Base-by-base conservation (phyloP, 2,113 vertebrate species). In the Eolophus roseicapilla region DNA sequence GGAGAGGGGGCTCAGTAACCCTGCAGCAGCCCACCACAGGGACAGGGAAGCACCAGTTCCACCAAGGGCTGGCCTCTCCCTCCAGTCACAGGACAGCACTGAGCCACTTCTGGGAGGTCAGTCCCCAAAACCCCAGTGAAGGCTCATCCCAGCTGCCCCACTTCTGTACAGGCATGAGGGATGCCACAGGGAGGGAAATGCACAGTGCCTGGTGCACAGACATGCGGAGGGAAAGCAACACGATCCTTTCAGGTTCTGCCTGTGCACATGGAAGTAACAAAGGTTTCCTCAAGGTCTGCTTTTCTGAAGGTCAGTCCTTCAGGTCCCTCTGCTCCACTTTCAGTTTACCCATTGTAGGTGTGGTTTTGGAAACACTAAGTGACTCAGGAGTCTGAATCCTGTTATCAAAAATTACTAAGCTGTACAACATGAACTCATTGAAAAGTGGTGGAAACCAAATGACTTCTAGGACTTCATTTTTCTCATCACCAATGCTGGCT, bases 191-290 rank as follows among this genome's bases (percentile, higher is more conserved):
- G 17, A 31, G 28, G n/a, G 33, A 62, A 65, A 24, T 3, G 31
- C 31, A 20, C 10, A 1, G 31, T 60, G 68, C 13, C 27, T 1
- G 1, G 18, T 7, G 11, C 33, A n/a, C 57, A n/a, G 39, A 84
- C 31, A 39, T 1, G 23, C 21, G 2, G 33, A 49, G 29, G n/a
- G 59, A 57, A 78, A 35, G 35, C 37, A 44, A 35, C 28, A 19
- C 0, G 0, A 43, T 11, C 59, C 19, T 33, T 25, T 33, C 20
- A 7, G 35, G 29, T 50, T 71, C 60, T 33, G 33, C 27, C 65
- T 53, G 11, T 20, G 25, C 12, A 19, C 0, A 0, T 9, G 20
- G 43, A 17, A 90, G 12, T 23, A 43, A 46, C 20, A 39, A 0
- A 0, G 11, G 14, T 41, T 46, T 82, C 71, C 37, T 84, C 3